These are phyloP conservation scores for Geophilus truncorum DNA, from an alignment of 2,888 invertebrate genomes.

Conservation along the genomic window DNA sequence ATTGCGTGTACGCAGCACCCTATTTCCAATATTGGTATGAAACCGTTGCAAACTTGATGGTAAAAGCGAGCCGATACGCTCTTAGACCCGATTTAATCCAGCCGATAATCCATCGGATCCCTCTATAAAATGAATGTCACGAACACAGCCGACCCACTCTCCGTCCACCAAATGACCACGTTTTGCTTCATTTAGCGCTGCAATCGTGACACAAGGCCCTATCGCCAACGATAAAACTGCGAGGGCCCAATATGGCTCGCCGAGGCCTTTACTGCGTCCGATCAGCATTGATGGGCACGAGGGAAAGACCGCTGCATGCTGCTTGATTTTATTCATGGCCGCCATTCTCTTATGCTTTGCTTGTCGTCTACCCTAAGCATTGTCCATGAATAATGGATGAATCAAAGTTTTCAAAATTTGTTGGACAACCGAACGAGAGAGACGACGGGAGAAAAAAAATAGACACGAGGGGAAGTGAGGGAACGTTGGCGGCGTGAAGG, in stretches of 20 bases:
- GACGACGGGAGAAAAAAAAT: neutral
- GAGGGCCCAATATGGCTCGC: neutral
- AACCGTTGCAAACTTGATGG: too few species aligned
- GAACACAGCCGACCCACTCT: neutral
- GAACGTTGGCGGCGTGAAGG: neutral
- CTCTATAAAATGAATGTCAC: neutral
- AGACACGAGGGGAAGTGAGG: neutral
- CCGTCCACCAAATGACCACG: neutral
- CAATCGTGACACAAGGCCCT: neutral
- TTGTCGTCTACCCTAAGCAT: neutral
- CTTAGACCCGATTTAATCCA: neutral
- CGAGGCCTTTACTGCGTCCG: neutral
- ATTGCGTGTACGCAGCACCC: neutral
- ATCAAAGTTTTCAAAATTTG: neutral
- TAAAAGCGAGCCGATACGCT: neutral
- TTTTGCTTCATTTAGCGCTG: neutral
- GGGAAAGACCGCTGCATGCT: neutral
- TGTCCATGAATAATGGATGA: neutral
- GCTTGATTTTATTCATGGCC: neutral
- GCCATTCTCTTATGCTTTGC: neutral
- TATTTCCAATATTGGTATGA: neutral
- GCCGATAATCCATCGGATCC: neutral
- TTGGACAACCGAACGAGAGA: neutral
- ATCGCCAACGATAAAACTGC: neutral
- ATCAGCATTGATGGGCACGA: neutral